Conservation (phyloP, 1,140 invertebrate genomes). For the Drosophila dunni region DNA sequence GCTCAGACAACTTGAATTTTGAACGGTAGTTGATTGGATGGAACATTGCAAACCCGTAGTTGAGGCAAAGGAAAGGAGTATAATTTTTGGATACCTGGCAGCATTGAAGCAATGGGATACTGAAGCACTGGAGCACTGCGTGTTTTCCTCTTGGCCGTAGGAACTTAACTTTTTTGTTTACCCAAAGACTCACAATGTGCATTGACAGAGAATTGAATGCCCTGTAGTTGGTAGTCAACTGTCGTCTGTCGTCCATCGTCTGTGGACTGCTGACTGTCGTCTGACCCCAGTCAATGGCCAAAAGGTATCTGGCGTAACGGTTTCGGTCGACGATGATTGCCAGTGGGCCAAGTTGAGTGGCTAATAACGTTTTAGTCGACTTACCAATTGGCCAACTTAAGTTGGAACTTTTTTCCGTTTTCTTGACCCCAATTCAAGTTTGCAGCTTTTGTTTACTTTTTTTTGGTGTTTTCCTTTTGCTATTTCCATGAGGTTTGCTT, state of each 20-base stretch:
- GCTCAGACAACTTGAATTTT: slow-evolving; percentile 4
- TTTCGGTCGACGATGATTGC: slow-evolving; percentile 43
- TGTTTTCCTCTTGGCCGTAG: neutral
- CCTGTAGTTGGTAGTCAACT: slow-evolving; percentile 8
- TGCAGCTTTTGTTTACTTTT: slow-evolving; percentile 9
- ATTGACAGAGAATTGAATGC: slow-evolving; percentile 7
- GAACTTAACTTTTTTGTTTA: slow-evolving; percentile 18
- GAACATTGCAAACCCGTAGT: neutral
- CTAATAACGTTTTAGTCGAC: slow-evolving; percentile 39
- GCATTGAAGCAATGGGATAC: neutral
- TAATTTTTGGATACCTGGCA: neutral
- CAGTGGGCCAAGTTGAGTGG: slow-evolving; percentile 32
- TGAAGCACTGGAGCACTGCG: neutral
- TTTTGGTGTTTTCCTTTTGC: neutral
- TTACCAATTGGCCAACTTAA: slow-evolving; percentile 39
- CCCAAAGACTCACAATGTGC: neutral
- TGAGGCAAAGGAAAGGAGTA: slow-evolving; percentile 6
- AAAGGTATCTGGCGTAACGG: slow-evolving; percentile 33
- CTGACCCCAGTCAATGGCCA: slow-evolving; percentile 8
- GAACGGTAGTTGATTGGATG: slow-evolving; percentile 23
- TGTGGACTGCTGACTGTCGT: slow-evolving; percentile 7
- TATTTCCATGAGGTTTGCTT: slow-evolving; percentile 17
- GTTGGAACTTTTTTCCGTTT: slow-evolving; percentile 11
- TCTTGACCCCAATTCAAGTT: slow-evolving; percentile 23
- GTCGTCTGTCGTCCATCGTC: neutral